Evolutionary conservation across 2,797 vertebrate genomes (phyloP), one percentile per base, ranked within the genome.

Genomic region (Halcyon leucocephala): DNA sequence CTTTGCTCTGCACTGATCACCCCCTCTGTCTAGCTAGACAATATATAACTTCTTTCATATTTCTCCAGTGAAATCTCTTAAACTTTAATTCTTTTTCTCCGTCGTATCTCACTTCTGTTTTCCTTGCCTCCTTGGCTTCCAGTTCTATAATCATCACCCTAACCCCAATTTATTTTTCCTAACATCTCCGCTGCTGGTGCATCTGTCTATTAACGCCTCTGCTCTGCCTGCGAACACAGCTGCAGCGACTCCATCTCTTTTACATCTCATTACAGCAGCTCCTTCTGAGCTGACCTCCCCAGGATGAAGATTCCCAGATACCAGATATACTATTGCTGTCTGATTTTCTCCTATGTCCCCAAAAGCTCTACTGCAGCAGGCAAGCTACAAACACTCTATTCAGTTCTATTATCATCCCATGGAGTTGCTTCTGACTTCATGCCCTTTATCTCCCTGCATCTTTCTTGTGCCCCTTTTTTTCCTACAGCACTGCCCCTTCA

Each of bases 391-490:
- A 80, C 39, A 48, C 55, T 87, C 62, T 89, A 4, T 86, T 95
- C 64, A 77, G 60, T 82, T 91, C 90, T 58, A 77, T 94, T 91
- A 87, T 81, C 79, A 86, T 91, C 80, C 88, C 70, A 82, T 70
- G 79, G 84, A 95, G 93, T 84, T 93, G 82, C 69, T 97, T 97
- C 95, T 5, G 37, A 95, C 89, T 96, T 93, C 6, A 2, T 95
- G 89, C 90, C 94, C 90, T 94, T 96, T 93, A 93, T 95, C 72
- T 95, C 57, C 5, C 94, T 96, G 95, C 70, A 95, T 93, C 72
- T 90, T 90, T 84, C 67, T 76, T 25, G 2, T 91, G 92, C 81
- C 94, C 93, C 96, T 92, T 95, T 92, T 88, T 74, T 92, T 90
- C 83, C 81, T 85, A 82, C 78, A 92, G 95, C 81, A 67, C 93